Base-by-base conservation (phyloP, 2,888 invertebrate species). In the Branchipolynoe longqiensis region DNA sequence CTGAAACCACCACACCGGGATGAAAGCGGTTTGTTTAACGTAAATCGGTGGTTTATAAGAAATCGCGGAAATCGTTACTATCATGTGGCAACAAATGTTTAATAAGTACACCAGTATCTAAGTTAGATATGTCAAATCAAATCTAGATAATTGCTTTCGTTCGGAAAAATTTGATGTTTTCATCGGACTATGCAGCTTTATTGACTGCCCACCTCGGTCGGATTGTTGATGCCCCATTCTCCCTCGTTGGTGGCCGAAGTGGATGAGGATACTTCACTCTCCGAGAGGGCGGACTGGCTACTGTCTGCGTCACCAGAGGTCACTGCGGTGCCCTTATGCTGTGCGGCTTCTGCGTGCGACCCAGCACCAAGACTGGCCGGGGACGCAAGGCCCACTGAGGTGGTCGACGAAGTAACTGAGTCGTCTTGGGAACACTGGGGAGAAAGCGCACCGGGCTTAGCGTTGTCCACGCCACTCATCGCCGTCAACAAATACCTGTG, bases 391-490 rank as follows among this genome's bases (percentile, higher is more conserved):
- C 31, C 12, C 41, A 41, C 48, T n/a, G 78, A 78, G 1, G 78
- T 78, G n/a, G n/a, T n/a, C n/a, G n/a, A n/a, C 1, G 78, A 78
- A 1, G 48, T 78, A 48, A 78, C 78, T n/a, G 28, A 78, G 78
- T 48, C 48, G 78, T 78, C 78, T 78, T 78, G 78, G 1, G 78
- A 78, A 48, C 78, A 78, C 48, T 25, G 54, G 54, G 78, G 48
- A 28, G 78, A 78, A 48, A 41, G 54, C 41, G 33, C 78, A 78
- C 41, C 41, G 18, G 48, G 78, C 8, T 78, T 48, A 48, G 48
- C 78, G n/a, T 41, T 41, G 48, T 78, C 48, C 78, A 48, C 78
- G 12, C 8, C 78, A 78, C 78, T 78, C 78, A 78, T 78, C 33
- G 41, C 78, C 78, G 12, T 1, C 48, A 28, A 41, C 41, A 4